Evolutionary conservation across 2,888 invertebrate species (phyloP).

Genomic region (Graphium colonna): DNA sequence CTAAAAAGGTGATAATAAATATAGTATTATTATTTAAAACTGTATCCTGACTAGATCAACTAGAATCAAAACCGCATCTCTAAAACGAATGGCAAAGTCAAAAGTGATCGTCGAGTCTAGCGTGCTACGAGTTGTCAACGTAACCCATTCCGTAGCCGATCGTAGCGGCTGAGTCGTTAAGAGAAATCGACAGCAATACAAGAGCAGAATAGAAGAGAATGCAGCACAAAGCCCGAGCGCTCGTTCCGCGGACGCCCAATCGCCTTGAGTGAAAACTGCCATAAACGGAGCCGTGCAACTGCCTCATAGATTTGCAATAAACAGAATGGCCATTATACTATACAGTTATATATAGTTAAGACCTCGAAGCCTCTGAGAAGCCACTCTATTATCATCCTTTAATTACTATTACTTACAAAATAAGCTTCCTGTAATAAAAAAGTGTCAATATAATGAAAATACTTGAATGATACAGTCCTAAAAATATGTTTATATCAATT

Average conservation of each 20-base stretch:
- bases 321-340: constrained; percentile 11
- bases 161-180: constrained; percentile 1
- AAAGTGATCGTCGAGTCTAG: too few species aligned
- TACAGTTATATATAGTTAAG: constrained; percentile 3
- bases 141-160: too few species aligned
- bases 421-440: too few species aligned
- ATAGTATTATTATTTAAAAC: too few species aligned
- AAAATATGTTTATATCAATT: too few species aligned
- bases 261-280: constrained; percentile 76
- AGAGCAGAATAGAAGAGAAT: constrained; percentile 67
- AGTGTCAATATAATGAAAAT: too few species aligned
- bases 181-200: constrained; percentile 29
- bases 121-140: too few species aligned
- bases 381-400: background rate
- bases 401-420: background rate
- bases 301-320: constrained; percentile 29
- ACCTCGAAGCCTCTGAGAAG: constrained; percentile 3
- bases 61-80: too few species aligned
- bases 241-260: constrained; percentile 54
- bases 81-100: too few species aligned
- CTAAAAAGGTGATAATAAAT: too few species aligned
- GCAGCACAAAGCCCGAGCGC: constrained; percentile 46
- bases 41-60: too few species aligned
- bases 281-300: constrained; percentile 55
- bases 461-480: too few species aligned